Evolutionary conservation across 2,797 vertebrate species (phyloP).

Genomic region (Triplophysa bombifrons): DNA sequence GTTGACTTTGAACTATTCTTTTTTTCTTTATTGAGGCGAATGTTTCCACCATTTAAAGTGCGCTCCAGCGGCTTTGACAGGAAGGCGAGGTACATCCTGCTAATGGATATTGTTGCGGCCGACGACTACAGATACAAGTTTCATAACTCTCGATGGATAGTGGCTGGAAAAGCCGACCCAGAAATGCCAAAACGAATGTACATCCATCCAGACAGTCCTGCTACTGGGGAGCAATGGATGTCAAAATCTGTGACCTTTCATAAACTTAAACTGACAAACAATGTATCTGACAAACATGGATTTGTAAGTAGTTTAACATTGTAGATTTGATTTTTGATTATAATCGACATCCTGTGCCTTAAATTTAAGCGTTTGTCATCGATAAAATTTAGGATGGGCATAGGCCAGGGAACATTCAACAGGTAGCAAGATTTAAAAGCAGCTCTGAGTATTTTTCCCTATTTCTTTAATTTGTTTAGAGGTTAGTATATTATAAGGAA

Average conservation of each 20-base stretch:
- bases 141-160: conserved; percentile 91
- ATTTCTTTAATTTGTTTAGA: too few relatives aligned
- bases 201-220: conserved; percentile 93
- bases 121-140: conserved; percentile 95
- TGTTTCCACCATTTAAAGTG: conserved; percentile 93
- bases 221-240: conserved; percentile 94
- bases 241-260: conserved; percentile 91
- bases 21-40: conserved; percentile 76
- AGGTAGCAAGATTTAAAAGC: neutral
- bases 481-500: too few relatives aligned
- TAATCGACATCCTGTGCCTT: neutral
- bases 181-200: conserved; percentile 95
- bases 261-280: conserved; percentile 95
- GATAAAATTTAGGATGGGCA: neutral
- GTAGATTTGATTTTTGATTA: neutral
- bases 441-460: too few relatives aligned
- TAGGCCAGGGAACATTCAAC: neutral
- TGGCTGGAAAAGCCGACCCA: conserved; percentile 93
- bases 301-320: conserved; percentile 81
- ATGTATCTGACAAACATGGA: conserved; percentile 93
- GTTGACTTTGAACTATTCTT: neutral
- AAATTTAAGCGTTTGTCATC: neutral
- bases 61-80: conserved; percentile 87
- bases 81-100: conserved; percentile 86
- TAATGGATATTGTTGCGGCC: conserved; percentile 91